Percentiles rank a stretch among this genome's conserved stretches.
Conservation (phyloP, 1,140 invertebrate genomes). For the Carposina sasakii region DNA sequence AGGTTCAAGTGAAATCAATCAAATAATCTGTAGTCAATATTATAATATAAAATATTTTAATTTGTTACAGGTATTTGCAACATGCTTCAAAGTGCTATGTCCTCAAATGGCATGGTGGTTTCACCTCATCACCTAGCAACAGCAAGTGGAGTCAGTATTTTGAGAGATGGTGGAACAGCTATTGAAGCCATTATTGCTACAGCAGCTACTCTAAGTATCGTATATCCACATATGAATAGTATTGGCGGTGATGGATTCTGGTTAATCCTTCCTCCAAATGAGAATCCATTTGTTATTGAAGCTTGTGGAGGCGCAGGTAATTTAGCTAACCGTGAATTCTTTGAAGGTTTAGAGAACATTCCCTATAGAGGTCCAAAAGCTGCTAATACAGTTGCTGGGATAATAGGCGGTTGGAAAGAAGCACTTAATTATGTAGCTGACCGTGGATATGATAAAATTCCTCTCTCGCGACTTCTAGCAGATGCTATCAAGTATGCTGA, state of each 20-base stretch:
- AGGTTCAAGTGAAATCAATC: too few relatives aligned
- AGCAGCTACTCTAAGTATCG: constrained; percentile 53
- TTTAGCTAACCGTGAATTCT: constrained; percentile 42
- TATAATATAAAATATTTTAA: too few relatives aligned
- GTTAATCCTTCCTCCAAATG: constrained; percentile 53
- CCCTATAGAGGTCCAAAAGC: constrained; percentile 45
- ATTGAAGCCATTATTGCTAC: constrained; percentile 58
- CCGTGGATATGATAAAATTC: constrained; percentile 45
- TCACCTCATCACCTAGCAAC: constrained; percentile 60
- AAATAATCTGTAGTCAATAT: too few relatives aligned
- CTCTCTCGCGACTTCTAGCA: constrained; percentile 38
- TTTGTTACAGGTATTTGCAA: too few relatives aligned
- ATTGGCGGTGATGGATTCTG: constrained; percentile 60
- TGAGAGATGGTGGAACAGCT: constrained; percentile 53
- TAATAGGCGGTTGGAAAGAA: constrained; percentile 57
- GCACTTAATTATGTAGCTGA: constrained; percentile 52
- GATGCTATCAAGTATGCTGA: constrained; percentile 58
- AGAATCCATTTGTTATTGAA: constrained; percentile 50
- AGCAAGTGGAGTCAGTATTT: constrained; percentile 48
- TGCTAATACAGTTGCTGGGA: constrained; percentile 51
- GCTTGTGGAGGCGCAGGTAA: constrained; percentile 54
- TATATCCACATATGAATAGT: constrained; percentile 57
- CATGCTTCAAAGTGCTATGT: constrained; percentile 43
- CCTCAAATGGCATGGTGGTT: constrained; percentile 52
- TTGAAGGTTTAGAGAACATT: constrained; percentile 31